Evolutionary conservation across 2,888 invertebrate genomes (phyloP), one percentile per base, ranked within the genome.

Genomic region (Luperina testacea): DNA sequence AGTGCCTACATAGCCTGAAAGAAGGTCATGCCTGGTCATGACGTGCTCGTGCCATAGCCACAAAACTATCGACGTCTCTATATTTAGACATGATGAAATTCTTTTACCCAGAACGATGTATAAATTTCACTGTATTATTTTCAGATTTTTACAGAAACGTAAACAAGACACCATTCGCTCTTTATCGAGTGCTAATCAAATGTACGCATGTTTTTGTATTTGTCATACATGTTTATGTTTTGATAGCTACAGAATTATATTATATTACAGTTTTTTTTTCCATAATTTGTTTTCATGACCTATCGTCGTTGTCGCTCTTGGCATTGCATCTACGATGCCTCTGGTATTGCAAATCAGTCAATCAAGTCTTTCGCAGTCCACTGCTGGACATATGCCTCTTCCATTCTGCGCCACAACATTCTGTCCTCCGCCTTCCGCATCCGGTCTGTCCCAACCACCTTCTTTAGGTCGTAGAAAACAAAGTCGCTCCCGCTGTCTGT

Each of bases 21-120:
- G 38, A 57, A 57, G 70, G 51, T 42, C 65, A 45, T 64, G 42
- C 57, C 51, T 38, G 57, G 59, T 42, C 57, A 53, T 64, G 42
- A 69, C 8, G 53, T 80, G 27, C 27, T 8, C 1, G 6, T 1
- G n/a, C 67, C 42, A 17, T 27, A 57, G 38, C 24, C 24, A 20
- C 32, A 45, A 77, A 68, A 80, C 48, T 64, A 80, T 69, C 64
- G 81, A 69, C 11, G 48, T 9, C 20, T 69, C 76, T 69, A 76
- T 81, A 64, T 81, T 81, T 80, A 81, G 76, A 59, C 0, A 61
- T 80, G 81, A 80, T 24, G 69, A 57, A 68, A 69, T 57, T 17
- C 8, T 42, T 63, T 13, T 48, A 75, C 53, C 61, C 2, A 68
- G 61, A 68, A 20, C 32, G 27, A n/a, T 27, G 11, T 53, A 15